These are phyloP conservation scores for zebrafish (Danio rerio) DNA, from an alignment of 2,113 vertebrate genomes.

Conservation along the genomic window DNA sequence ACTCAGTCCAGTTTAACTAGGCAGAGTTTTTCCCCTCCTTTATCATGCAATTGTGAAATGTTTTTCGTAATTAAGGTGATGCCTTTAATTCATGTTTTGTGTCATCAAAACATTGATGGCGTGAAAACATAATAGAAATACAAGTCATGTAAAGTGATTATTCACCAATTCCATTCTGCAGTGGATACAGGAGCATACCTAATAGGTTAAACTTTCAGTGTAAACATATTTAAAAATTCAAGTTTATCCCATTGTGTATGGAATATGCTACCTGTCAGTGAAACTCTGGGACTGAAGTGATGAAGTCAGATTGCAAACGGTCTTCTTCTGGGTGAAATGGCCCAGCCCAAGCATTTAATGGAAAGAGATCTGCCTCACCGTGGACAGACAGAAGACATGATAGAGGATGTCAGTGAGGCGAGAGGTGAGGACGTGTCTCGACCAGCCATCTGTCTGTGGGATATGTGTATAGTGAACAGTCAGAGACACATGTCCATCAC, in stretches of 20 bases:
- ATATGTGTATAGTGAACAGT: constrained; percentile 4
- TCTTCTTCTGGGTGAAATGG: background rate
- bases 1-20: too few relatives aligned
- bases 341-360: constrained; percentile 22
- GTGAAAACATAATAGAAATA: too few relatives aligned
- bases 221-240: background rate
- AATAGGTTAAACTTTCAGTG: too few relatives aligned
- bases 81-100: too few relatives aligned
- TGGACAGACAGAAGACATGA: constrained; percentile 30
- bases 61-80: too few relatives aligned
- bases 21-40: too few relatives aligned
- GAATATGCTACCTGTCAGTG: background rate
- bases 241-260: background rate
- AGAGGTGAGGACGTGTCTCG: constrained; percentile 10
- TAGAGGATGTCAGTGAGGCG: background rate
- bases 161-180: too few relatives aligned
- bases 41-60: too few relatives aligned
- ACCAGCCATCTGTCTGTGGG: constrained; percentile 34
- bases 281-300: constrained; percentile 24
- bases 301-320: constrained; percentile 23
- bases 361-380: background rate
- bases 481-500: constrained; percentile 38
- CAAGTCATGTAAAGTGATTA: too few relatives aligned
- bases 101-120: too few relatives aligned
- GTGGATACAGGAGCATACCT: too few relatives aligned